A percentile compares a stretch with the other conserved stretches of the same genome.
Evolutionary conservation across 2,888 invertebrate species (phyloP).

Genomic region (Pseudococcus longispinus): DNA sequence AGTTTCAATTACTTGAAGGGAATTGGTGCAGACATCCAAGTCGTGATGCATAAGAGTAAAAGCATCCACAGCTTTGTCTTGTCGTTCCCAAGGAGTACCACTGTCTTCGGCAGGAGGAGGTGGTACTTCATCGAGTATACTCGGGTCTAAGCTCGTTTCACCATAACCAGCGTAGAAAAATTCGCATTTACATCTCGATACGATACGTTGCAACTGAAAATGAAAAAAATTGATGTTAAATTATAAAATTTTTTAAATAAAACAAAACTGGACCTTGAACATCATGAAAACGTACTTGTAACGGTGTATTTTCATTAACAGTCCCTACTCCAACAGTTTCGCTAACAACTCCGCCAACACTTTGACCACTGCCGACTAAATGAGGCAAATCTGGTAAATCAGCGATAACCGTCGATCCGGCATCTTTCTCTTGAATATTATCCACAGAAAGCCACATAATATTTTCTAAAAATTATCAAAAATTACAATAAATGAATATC

Average conservation of each 20-base stretch:
- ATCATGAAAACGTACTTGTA: conserved; percentile 61
- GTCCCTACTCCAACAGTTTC: conserved; percentile 80
- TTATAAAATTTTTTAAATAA: not conserved
- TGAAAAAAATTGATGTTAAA: not conserved
- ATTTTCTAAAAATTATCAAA: conserved; percentile 69
- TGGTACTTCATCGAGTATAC: conserved; percentile 70
- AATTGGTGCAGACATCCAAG: conserved; percentile 96
- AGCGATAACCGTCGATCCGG: conserved; percentile 78
- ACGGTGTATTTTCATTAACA: conserved; percentile 66
- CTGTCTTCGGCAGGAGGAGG: conserved; percentile 73
- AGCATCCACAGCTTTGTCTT: conserved; percentile 90
- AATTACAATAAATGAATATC: not conserved
- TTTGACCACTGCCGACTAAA: conserved; percentile 91
- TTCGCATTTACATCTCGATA: conserved; percentile 84
- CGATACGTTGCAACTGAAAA: conserved; percentile 91
- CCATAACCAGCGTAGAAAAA: conserved; percentile 97
- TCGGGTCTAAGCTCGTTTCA: conserved; percentile 76
- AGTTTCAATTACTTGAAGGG: conserved; percentile 70
- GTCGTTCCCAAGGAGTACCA: conserved; percentile 78
- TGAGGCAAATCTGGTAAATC: conserved; percentile 82
- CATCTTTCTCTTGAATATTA: conserved; percentile 82
- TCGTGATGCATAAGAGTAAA: conserved; percentile 99
- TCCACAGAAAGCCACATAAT: conserved; percentile 96
- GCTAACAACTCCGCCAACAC: conserved; percentile 95
- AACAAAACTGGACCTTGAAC: not conserved